phyloP scores from a whole-genome alignment of 2,888 invertebrate genomes.

The Stratiomys singularior region DNA sequence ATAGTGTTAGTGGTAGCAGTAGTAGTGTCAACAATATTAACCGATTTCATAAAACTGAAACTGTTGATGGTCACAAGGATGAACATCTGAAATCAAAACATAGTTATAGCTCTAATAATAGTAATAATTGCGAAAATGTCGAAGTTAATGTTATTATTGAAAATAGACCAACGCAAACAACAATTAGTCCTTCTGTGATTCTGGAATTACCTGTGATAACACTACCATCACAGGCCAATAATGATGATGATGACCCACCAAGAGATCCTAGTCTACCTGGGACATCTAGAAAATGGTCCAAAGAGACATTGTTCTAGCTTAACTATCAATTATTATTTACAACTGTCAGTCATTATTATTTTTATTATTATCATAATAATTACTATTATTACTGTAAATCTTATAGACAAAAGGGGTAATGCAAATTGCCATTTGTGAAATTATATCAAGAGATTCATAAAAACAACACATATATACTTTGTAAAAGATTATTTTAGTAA shows the following conservation, averaged over 20 bases:
- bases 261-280: conserved; percentile 64
- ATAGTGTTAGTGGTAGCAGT: conserved; percentile 50
- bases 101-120: conserved; percentile 48
- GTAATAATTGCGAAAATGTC: conserved; percentile 52
- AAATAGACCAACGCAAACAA: conserved; percentile 50
- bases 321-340: conserved; percentile 43
- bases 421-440: conserved; percentile 29
- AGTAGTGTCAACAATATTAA: conserved; percentile 49
- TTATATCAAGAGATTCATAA: conserved; percentile 48
- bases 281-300: conserved; percentile 71
- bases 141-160: conserved; percentile 52
- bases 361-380: neutral
- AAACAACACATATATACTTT: conserved; percentile 47
- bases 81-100: conserved; percentile 47
- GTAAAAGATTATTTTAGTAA: conserved; percentile 49
- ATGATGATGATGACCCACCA: conserved; percentile 49
- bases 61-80: conserved; percentile 31
- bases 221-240: conserved; percentile 58
- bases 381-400: neutral
- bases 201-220: conserved; percentile 64
- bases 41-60: conserved; percentile 38
- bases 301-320: conserved; percentile 82
- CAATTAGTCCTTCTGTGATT: conserved; percentile 60
- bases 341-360: neutral
- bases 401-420: too few species aligned